These are phyloP conservation scores for Harlomillsia oculata DNA, from an alignment of 1,140 invertebrate species.

Conservation along the genomic window DNA sequence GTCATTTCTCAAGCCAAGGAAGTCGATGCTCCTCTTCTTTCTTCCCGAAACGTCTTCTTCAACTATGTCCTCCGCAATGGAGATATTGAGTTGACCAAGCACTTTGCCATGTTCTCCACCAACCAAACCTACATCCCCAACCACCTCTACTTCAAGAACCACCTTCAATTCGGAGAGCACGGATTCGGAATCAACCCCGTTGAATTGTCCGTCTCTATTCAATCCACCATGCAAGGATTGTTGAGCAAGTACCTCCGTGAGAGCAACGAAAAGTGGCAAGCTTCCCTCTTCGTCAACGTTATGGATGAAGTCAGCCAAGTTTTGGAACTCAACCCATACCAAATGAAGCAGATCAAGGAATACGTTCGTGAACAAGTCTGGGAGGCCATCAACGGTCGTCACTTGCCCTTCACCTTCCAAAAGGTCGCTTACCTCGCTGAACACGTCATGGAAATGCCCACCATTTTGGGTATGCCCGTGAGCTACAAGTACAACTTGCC, in stretches of 20 bases:
- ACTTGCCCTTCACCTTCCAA: not conserved
- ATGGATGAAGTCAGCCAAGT: no score
- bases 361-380: no score
- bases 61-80: not conserved
- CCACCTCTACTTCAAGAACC: not conserved
- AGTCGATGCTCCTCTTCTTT: not conserved
- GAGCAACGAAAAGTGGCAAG: no score
- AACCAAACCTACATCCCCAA: not conserved
- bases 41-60: not conserved
- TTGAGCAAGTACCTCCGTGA: no score
- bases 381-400: no score
- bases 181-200: no score
- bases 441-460: slow-evolving; percentile 20
- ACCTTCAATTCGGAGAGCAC: not conserved
- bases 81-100: no score
- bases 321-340: no score
- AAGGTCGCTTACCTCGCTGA: not conserved
- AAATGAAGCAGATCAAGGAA: no score
- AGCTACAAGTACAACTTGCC: slow-evolving; percentile 21
- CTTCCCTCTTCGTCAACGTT: no score
- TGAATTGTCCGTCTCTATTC: not conserved
- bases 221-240: no score
- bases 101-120: not conserved
- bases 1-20: not conserved
- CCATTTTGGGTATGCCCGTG: slow-evolving; percentile 28